A percentile compares a stretch with the other conserved stretches of the same genome.
These are phyloP conservation scores for Aphis gossypii DNA, from an alignment of 1,140 invertebrate genomes.

Conservation along the genomic window DNA sequence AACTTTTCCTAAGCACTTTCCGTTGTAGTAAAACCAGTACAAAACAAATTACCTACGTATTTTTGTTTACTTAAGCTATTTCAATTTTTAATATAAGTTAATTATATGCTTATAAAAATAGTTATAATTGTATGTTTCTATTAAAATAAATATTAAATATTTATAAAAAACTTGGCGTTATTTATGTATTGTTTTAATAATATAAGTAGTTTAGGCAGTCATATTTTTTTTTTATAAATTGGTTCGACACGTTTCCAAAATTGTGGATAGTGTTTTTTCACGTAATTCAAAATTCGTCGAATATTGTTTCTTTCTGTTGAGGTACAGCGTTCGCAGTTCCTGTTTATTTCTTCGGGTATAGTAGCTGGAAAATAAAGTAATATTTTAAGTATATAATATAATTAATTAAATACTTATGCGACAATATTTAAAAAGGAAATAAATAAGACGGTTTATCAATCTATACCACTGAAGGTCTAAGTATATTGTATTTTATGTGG, in stretches of 20 bases:
- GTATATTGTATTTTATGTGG: too few relatives aligned
- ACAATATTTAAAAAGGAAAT: not conserved
- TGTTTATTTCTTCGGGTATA: conserved; percentile 29
- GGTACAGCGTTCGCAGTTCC: not conserved
- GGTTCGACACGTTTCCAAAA: not conserved
- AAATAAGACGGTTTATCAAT: too few relatives aligned
- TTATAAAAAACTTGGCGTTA: not conserved
- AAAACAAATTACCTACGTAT: not conserved
- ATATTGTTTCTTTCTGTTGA: conserved; percentile 15
- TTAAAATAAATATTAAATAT: conserved; percentile 33
- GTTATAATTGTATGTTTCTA: not conserved
- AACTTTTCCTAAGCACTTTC: conserved; percentile 5
- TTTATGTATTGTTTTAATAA: not conserved
- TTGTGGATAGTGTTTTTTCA: not conserved
- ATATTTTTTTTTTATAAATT: not conserved
- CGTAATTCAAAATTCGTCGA: not conserved
- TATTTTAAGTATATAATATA: not conserved
- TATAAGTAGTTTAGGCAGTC: not conserved
- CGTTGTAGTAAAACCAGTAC: not conserved
- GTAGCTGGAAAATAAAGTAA: not conserved
- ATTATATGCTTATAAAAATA: not conserved
- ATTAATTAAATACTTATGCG: not conserved
- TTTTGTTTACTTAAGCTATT: not conserved
- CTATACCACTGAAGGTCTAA: too few relatives aligned
- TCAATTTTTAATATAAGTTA: conserved; percentile 2